A percentile compares a stretch with the other conserved stretches of the same genome.
These are phyloP conservation scores for Hyles euphorbiae DNA, from an alignment of 1,140 invertebrate species.

Conservation along the genomic window DNA sequence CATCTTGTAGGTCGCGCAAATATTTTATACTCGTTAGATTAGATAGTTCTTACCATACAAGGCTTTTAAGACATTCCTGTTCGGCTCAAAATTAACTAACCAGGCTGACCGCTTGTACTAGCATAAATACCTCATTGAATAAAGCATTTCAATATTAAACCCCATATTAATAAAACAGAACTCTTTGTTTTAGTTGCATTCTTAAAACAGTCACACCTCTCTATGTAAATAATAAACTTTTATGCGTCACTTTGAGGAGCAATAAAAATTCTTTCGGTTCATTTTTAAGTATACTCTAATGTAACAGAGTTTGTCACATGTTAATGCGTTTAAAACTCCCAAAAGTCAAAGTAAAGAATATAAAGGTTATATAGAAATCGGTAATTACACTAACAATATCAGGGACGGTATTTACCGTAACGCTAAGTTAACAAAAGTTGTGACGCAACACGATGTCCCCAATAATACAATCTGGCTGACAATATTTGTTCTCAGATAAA, in stretches of 20 bases:
- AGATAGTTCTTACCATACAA: too few relatives aligned
- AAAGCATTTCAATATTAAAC: too few relatives aligned
- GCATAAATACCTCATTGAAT: too few relatives aligned
- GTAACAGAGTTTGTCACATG: conserved; percentile 35
- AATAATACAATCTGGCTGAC: conserved; percentile 43
- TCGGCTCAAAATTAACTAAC: too few relatives aligned
- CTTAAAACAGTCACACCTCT: conserved; percentile 13
- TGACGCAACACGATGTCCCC: conserved; percentile 5
- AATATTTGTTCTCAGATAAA: conserved; percentile 67
- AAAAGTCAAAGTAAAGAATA: conserved; percentile 34
- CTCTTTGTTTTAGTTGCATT: too few relatives aligned
- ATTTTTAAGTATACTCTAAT: conserved; percentile 48
- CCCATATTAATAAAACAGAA: too few relatives aligned
- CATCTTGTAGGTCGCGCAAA: conserved; percentile 6
- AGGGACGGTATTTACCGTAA: too few relatives aligned
- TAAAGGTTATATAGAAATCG: too few relatives aligned
- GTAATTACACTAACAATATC: too few relatives aligned
- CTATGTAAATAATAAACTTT: conserved; percentile 54
- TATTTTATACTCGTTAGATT: conserved; percentile 4
- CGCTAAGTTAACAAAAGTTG: too few relatives aligned
- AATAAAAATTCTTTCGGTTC: conserved; percentile 64
- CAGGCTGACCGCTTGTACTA: too few relatives aligned
- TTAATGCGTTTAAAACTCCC: conserved; percentile 51
- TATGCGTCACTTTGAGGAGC: conserved; percentile 47
- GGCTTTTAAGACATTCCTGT: too few relatives aligned